Percentiles rank a stretch among this genome's conserved stretches.
Conservation (phyloP, 2,797 vertebrate genomes). For the Pangasius larnaudii region DNA sequence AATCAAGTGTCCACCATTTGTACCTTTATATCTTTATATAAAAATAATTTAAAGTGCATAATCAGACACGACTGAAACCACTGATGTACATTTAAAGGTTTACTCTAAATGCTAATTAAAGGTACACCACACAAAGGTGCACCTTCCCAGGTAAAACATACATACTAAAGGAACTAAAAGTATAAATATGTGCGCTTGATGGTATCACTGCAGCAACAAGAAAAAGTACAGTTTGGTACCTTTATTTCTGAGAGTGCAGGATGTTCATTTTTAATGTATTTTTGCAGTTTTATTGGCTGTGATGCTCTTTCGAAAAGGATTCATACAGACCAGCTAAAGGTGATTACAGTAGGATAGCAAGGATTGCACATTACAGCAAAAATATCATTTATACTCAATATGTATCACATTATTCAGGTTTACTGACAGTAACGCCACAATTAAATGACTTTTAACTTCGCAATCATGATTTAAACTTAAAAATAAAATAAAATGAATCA, state of each 20-base stretch:
- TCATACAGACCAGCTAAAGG: not conserved
- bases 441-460: not conserved
- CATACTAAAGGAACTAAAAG: not conserved
- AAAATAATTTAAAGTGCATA: not conserved
- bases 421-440: not conserved
- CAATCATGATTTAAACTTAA: not conserved
- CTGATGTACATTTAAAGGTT: not conserved
- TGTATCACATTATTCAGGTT: not conserved
- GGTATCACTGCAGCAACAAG: not conserved
- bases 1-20: not conserved
- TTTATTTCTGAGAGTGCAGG: not conserved
- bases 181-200: not conserved
- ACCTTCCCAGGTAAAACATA: not conserved
- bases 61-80: not conserved
- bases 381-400: not conserved
- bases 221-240: not conserved
- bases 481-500: not conserved
- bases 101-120: not conserved
- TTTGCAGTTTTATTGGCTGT: not conserved
- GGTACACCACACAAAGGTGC: not conserved
- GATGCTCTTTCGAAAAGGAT: not conserved
- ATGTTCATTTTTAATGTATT: not conserved
- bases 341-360: not conserved
- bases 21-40: not conserved
- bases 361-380: not conserved